Evolutionary conservation across 1,140 invertebrate genomes (phyloP).

Genomic region (Temnothorax curvispinosus): DNA sequence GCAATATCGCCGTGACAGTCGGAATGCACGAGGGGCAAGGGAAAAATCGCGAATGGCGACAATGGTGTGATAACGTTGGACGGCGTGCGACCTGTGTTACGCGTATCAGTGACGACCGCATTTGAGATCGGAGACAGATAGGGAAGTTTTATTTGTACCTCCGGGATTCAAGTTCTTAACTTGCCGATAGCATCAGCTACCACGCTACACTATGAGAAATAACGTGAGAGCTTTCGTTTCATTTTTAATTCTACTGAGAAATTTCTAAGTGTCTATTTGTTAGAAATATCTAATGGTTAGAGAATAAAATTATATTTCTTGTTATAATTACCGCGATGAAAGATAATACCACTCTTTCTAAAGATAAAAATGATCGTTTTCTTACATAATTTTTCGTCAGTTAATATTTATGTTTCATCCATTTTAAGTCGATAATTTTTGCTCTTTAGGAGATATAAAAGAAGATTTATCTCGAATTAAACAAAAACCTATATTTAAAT

Average conservation of each 20-base stretch:
- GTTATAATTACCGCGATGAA: not conserved
- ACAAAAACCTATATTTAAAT: not conserved
- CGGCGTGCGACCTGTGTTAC: not conserved
- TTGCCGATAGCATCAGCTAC: not conserved
- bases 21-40: not conserved
- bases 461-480: not conserved
- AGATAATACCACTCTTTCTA: not conserved
- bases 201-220: not conserved
- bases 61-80: conserved; percentile 17
- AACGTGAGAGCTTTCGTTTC: not conserved
- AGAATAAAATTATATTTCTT: not conserved
- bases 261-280: not conserved
- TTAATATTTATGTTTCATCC: conserved; percentile 1
- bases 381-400: not conserved
- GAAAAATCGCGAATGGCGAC: conserved; percentile 19
- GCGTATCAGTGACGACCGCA: not conserved
- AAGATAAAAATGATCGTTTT: not conserved
- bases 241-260: not conserved
- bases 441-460: not conserved
- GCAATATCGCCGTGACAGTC: conserved; percentile 6
- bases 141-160: conserved; percentile 19
- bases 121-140: conserved; percentile 15
- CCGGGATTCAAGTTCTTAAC: not conserved
- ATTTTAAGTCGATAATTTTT: not conserved
- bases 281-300: not conserved